Evolutionary conservation across 2,888 invertebrate species (phyloP).

Genomic region (Nymphalis c-album): DNA sequence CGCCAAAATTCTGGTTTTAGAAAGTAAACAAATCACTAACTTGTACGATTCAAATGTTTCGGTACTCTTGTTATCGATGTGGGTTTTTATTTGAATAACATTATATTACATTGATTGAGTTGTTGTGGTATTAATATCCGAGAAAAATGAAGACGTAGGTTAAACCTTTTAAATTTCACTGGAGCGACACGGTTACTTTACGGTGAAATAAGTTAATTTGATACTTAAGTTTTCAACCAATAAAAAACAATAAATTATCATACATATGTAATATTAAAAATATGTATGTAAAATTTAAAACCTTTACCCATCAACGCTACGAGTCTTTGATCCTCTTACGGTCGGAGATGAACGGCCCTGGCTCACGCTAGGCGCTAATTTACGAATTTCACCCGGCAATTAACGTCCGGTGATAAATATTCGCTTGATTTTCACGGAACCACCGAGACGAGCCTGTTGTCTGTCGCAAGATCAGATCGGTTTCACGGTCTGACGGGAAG

Average conservation of each 20-base stretch:
- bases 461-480: neutral
- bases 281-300: slow-evolving; percentile 15
- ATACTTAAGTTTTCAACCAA: no score
- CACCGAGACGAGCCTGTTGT: neutral
- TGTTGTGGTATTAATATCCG: no score
- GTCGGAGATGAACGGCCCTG: slow-evolving; percentile 40
- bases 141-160: no score
- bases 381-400: slow-evolving; percentile 55
- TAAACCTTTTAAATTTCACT: no score
- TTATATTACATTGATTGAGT: no score
- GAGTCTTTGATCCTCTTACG: neutral
- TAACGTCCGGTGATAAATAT: slow-evolving; percentile 46
- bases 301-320: slow-evolving; percentile 14
- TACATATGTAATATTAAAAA: neutral
- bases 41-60: no score
- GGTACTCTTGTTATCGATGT: no score
- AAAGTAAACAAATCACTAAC: no score
- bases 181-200: no score
- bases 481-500: neutral
- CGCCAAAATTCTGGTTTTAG: no score
- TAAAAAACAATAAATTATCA: neutral
- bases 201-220: no score
- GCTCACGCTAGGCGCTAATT: slow-evolving; percentile 53
- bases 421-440: slow-evolving; percentile 42
- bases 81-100: no score